Conservation (phyloP, 2,113 vertebrate species). For the Hippocampus barbouri region DNA sequence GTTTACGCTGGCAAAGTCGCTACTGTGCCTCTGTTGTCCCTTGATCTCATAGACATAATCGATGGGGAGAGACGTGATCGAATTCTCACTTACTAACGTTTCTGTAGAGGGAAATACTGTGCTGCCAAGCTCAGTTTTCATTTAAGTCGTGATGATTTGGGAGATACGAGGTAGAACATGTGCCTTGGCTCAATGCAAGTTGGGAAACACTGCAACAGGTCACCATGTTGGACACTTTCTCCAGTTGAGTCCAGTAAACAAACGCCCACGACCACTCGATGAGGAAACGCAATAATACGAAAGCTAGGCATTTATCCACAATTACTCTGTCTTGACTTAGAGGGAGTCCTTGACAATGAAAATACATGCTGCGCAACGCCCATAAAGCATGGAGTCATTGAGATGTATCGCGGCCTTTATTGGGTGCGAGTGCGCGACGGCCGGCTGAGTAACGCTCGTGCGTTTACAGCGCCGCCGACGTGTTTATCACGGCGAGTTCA, state of each 20-base stretch:
- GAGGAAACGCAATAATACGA: neutral
- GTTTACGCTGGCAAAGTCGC: too few relatives aligned
- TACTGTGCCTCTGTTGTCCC: too few relatives aligned
- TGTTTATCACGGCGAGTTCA: neutral
- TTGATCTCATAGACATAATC: too few relatives aligned
- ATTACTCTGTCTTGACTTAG: neutral
- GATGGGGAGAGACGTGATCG: too few relatives aligned
- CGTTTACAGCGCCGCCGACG: neutral
- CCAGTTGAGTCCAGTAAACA: neutral
- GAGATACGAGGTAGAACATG: too few relatives aligned
- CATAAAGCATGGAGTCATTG: conserved; percentile 1
- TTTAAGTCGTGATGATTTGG: too few relatives aligned
- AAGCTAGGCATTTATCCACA: neutral
- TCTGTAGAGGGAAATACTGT: too few relatives aligned
- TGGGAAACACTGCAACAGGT: neutral
- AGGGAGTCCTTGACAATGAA: conserved; percentile 5
- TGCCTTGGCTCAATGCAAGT: neutral
- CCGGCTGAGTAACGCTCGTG: conserved; percentile 1
- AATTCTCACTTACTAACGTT: too few relatives aligned
- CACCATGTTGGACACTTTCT: neutral
- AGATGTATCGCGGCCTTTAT: conserved; percentile 9
- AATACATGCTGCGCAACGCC: neutral
- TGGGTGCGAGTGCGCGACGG: neutral
- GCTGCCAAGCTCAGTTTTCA: too few relatives aligned
- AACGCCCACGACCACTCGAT: neutral